Evolutionary conservation across 1,140 invertebrate species (phyloP).

Genomic region (Orius insidiosus): DNA sequence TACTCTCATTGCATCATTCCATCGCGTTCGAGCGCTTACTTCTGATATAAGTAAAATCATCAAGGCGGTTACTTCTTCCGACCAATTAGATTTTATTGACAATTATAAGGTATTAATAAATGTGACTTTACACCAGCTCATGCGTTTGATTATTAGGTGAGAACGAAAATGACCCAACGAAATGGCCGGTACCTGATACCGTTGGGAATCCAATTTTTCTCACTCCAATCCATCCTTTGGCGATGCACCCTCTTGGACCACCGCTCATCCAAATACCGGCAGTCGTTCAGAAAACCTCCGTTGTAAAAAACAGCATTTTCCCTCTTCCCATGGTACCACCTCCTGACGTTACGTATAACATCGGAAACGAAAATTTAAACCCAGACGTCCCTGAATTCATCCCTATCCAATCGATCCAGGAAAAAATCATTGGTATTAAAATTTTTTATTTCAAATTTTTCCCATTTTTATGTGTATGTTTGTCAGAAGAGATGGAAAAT

Average conservation of each 20-base stretch:
- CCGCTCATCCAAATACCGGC: constrained; percentile 22
- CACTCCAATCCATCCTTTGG: constrained; percentile 18
- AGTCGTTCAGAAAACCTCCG: constrained; percentile 40
- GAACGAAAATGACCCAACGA: constrained; percentile 60
- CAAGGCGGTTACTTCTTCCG: constrained; percentile 61
- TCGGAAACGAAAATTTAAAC: constrained; percentile 42
- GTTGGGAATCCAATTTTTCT: constrained; percentile 24
- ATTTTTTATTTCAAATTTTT: background rate
- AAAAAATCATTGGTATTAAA: constrained; percentile 6
- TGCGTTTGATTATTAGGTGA: constrained; percentile 35
- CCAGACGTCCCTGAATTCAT: constrained; percentile 75
- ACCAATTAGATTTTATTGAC: constrained; percentile 62
- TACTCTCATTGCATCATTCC: constrained; percentile 86
- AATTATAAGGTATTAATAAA: constrained; percentile 43
- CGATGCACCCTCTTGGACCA: constrained; percentile 19
- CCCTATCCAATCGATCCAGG: constrained; percentile 26
- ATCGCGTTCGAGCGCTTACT: constrained; percentile 75
- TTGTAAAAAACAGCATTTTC: constrained; percentile 3
- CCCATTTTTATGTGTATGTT: background rate
- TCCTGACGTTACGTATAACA: constrained; percentile 12
- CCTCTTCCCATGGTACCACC: constrained; percentile 13
- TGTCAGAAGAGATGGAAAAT: background rate
- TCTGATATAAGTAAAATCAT: constrained; percentile 67
- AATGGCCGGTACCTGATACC: constrained; percentile 66
- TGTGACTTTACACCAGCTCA: background rate